Percentiles rank a stretch among this genome's conserved stretches.
Evolutionary conservation across 2,113 vertebrate species (phyloP).

Genomic region (Phrynosoma blainvillii): DNA sequence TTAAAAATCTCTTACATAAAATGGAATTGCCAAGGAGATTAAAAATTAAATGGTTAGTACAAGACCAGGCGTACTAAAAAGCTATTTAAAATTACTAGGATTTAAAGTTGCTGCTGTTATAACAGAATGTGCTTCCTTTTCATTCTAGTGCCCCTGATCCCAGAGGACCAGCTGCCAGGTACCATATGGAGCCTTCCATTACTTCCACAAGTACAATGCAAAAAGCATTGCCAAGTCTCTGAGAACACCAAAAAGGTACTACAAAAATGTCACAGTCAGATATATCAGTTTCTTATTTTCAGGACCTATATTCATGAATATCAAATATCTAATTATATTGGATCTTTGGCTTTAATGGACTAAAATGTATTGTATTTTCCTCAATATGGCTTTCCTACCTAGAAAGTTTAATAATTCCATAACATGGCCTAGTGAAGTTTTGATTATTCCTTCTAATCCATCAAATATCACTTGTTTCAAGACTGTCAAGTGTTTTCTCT

Average conservation of each 20-base stretch:
- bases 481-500: not conserved
- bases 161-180: not conserved
- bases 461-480: not conserved
- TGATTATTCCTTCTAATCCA: not conserved
- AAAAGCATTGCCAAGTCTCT: not conserved
- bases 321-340: not conserved
- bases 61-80: not conserved
- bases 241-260: not conserved
- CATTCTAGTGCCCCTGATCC: not conserved
- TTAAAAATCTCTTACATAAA: constrained; percentile 24
- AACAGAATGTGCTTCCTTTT: constrained; percentile 17
- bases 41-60: constrained; percentile 32
- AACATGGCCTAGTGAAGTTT: not conserved
- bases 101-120: not conserved
- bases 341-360: not conserved
- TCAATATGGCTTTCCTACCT: not conserved
- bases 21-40: constrained; percentile 3
- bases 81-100: constrained; percentile 19
- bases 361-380: not conserved
- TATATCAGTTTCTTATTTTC: not conserved
- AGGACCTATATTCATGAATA: not conserved
- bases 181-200: constrained; percentile 2
- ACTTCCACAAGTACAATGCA: not conserved
- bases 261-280: constrained; percentile 5
- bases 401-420: not conserved